phyloP scores from a whole-genome alignment of 2,797 vertebrate genomes.

The Hemitrygon akajei region DNA sequence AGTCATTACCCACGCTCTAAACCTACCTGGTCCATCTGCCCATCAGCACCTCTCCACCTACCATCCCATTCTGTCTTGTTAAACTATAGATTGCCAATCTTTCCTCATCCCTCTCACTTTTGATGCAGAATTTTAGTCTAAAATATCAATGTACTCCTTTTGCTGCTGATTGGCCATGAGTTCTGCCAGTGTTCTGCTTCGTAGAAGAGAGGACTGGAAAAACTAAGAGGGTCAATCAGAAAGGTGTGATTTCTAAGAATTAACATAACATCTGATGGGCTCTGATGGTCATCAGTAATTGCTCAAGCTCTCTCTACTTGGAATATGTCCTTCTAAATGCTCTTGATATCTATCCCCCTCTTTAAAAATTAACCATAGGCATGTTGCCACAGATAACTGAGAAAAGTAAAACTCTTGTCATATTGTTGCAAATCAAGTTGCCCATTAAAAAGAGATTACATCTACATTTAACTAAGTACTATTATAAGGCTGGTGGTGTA shows the following conservation, averaged over 20 bases:
- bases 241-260: neutral
- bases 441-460: neutral
- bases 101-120: too few species aligned
- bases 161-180: too few species aligned
- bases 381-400: neutral
- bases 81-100: too few species aligned
- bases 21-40: too few species aligned
- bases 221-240: too few species aligned
- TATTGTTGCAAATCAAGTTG: neutral
- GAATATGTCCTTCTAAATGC: neutral
- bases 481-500: neutral
- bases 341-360: neutral
- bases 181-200: too few species aligned
- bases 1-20: too few species aligned
- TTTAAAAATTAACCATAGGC: neutral
- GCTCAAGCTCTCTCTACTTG: neutral
- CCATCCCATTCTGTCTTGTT: too few species aligned
- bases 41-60: too few species aligned
- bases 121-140: too few species aligned
- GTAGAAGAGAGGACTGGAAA: too few species aligned
- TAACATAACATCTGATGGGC: neutral
- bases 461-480: neutral
- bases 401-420: neutral
- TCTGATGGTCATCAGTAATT: neutral
- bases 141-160: too few species aligned